phyloP scores from a whole-genome alignment of 1,140 invertebrate species.

The Caenorhabditis brenneri region DNA sequence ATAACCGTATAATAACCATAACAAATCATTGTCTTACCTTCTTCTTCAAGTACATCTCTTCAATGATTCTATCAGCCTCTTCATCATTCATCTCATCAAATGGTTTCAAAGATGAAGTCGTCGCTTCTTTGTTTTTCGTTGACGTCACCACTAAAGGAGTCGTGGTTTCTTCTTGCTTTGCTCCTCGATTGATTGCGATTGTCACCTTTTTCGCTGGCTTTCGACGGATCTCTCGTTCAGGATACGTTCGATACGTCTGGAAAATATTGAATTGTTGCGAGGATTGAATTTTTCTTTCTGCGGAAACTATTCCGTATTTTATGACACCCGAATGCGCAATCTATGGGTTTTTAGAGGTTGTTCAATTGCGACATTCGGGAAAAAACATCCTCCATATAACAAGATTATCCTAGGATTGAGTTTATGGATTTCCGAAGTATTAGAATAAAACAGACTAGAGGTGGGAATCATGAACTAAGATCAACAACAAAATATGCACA shows the following conservation, averaged over 20 bases:
- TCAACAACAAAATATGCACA: too few species aligned
- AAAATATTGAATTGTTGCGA: background rate
- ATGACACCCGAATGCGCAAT: too few species aligned
- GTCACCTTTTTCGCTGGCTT: conserved; percentile 3
- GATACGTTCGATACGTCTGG: background rate
- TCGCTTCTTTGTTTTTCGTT: background rate
- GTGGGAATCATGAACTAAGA: too few species aligned
- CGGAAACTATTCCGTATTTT: too few species aligned
- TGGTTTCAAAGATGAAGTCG: conserved; percentile 7
- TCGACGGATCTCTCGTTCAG: conserved; percentile 4
- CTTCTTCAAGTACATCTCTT: conserved; percentile 21
- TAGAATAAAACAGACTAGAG: too few species aligned
- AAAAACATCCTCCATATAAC: too few species aligned
- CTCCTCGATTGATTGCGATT: background rate
- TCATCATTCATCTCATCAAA: conserved; percentile 35
- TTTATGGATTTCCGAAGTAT: too few species aligned
- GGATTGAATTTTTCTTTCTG: too few species aligned
- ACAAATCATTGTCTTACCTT: background rate
- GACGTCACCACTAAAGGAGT: background rate
- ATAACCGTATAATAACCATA: too few species aligned
- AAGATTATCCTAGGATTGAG: too few species aligned
- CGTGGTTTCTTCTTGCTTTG: background rate
- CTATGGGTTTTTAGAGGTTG: too few species aligned
- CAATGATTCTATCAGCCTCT: conserved; percentile 22
- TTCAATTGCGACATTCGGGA: too few species aligned